Percentiles rank a stretch among this genome's conserved stretches.
Conservation (phyloP, 2,113 vertebrate species). For the Phylloscopus trochilus region DNA sequence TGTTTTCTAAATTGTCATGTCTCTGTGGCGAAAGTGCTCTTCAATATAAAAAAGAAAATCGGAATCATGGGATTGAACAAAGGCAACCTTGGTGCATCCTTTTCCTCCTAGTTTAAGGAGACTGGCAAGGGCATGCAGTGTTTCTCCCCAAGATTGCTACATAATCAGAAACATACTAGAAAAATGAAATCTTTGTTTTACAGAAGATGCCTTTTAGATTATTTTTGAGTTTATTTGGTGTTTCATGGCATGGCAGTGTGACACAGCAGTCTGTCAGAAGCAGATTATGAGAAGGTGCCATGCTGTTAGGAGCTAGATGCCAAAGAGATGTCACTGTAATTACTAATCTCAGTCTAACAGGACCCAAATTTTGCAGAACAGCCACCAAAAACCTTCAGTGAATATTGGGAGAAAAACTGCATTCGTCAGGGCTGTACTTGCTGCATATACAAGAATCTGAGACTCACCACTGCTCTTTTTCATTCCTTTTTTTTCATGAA, state of each 20-base stretch:
- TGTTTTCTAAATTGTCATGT: background rate
- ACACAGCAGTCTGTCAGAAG: background rate
- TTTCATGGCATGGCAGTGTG: rapidly evolving
- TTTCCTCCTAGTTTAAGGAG: background rate
- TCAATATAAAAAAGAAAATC: background rate
- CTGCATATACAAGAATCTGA: background rate
- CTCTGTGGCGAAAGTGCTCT: background rate
- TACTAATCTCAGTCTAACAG: background rate
- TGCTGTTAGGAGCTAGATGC: background rate
- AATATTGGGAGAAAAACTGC: background rate
- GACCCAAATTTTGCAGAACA: background rate
- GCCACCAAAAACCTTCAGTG: background rate
- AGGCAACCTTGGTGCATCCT: background rate
- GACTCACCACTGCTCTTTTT: background rate
- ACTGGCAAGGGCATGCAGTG: background rate
- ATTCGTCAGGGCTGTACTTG: background rate
- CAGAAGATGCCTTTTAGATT: background rate
- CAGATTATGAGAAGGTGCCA: background rate
- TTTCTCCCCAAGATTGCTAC: background rate
- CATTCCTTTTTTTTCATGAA: background rate
- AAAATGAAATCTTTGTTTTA: background rate
- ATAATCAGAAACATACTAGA: background rate
- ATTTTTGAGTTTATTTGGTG: background rate
- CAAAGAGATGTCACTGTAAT: background rate
- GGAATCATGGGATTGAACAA: background rate